These are phyloP conservation scores for Phlogophora meticulosa DNA, from an alignment of 2,888 invertebrate genomes.

Conservation along the genomic window DNA sequence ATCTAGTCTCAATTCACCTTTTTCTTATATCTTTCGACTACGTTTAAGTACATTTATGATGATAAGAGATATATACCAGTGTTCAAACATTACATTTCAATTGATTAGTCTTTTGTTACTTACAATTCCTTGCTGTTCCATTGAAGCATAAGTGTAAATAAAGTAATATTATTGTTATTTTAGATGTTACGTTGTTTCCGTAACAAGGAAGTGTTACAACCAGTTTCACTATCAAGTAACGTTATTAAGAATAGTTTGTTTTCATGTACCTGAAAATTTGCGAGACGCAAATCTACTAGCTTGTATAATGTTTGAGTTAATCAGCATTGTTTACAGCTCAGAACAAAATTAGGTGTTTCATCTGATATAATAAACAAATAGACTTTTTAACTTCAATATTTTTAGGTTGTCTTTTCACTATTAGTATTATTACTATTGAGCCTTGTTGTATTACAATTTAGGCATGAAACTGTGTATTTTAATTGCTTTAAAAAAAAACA, in stretches of 20 bases:
- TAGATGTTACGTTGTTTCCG: slow-evolving; percentile 42
- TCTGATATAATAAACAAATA: not conserved
- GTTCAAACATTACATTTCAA: slow-evolving; percentile 50
- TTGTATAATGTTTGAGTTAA: slow-evolving; percentile 16
- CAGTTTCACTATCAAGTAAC: slow-evolving; percentile 12
- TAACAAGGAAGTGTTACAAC: slow-evolving; percentile 29
- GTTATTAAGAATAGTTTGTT: slow-evolving; percentile 23
- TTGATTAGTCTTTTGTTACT: slow-evolving; percentile 76
- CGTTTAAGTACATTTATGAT: slow-evolving; percentile 41
- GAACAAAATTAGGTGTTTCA: not conserved
- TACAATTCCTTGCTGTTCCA: slow-evolving; percentile 90
- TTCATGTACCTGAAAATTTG: slow-evolving; percentile 11
- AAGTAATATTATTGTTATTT: slow-evolving; percentile 59
- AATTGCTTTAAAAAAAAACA: not conserved
- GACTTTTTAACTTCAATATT: not conserved
- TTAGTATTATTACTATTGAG: slow-evolving; percentile 5
- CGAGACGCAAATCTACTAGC: slow-evolving; percentile 21
- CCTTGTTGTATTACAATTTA: slow-evolving; percentile 1
- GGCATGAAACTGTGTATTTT: not conserved
- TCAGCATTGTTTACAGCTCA: not conserved
- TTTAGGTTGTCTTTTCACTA: not conserved
- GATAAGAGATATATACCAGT: slow-evolving; percentile 51
- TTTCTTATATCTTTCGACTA: slow-evolving; percentile 36
- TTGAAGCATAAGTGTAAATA: slow-evolving; percentile 84
- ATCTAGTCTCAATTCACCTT: slow-evolving; percentile 51